Percentiles rank a stretch among this genome's conserved stretches.
phyloP scores from a whole-genome alignment of 2,113 vertebrate species.

The Phoxinus phoxinus region DNA sequence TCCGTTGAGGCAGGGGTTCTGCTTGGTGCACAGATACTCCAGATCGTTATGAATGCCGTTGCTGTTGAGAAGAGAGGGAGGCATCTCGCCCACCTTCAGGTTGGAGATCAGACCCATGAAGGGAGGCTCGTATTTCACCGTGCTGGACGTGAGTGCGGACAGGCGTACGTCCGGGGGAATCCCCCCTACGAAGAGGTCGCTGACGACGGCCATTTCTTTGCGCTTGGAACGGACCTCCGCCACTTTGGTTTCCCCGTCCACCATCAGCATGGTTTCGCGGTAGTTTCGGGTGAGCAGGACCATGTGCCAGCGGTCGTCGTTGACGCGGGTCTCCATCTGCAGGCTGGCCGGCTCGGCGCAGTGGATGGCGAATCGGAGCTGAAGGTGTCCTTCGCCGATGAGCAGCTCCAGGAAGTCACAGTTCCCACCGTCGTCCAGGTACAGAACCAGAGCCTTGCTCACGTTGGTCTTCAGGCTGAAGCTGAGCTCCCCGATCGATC shows the following conservation, averaged over 20 bases:
- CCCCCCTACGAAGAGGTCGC: slow-evolving; percentile 91
- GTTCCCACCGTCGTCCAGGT: slow-evolving; percentile 92
- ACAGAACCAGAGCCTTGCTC: slow-evolving; percentile 87
- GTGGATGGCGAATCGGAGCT: slow-evolving; percentile 89
- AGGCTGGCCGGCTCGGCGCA: slow-evolving; percentile 87
- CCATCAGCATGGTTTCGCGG: slow-evolving; percentile 84
- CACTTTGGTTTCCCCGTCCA: slow-evolving; percentile 87
- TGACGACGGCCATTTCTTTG: slow-evolving; percentile 90
- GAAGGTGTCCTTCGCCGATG: slow-evolving; percentile 82
- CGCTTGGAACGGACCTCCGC: slow-evolving; percentile 89
- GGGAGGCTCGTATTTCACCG: slow-evolving; percentile 90
- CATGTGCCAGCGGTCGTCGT: slow-evolving; percentile 93
- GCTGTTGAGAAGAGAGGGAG: slow-evolving; percentile 84
- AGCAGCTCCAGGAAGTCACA: slow-evolving; percentile 94
- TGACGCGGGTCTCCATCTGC: slow-evolving; percentile 81
- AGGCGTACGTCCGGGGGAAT: slow-evolving; percentile 90
- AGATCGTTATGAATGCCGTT: slow-evolving; percentile 88
- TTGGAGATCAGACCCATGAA: slow-evolving; percentile 88
- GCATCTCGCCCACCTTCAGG: slow-evolving; percentile 88
- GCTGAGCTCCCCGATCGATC: slow-evolving; percentile 86
- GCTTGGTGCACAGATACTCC: slow-evolving; percentile 85
- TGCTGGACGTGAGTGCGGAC: slow-evolving; percentile 89
- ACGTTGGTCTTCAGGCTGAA: slow-evolving; percentile 90
- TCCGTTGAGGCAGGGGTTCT: slow-evolving; percentile 93
- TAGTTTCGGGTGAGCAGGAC: slow-evolving; percentile 88